These are phyloP conservation scores for Anolis carolinensis DNA, from an alignment of 2,113 vertebrate species.

Conservation along the genomic window DNA sequence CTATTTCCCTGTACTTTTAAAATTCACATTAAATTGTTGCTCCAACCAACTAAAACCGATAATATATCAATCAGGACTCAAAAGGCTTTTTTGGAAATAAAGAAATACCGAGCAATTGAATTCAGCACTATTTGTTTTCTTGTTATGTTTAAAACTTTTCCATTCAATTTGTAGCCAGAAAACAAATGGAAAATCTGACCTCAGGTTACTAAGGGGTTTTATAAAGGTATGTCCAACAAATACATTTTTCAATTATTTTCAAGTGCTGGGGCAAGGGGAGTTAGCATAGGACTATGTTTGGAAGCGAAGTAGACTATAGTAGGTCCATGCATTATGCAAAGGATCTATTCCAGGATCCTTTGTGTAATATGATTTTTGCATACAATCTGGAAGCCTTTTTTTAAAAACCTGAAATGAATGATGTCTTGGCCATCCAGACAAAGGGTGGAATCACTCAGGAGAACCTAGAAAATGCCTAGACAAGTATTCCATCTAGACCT, in stretches of 20 bases:
- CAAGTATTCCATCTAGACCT: too few relatives aligned
- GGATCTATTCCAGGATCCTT: too few relatives aligned
- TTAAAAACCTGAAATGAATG: too few relatives aligned
- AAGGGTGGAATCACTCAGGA: too few relatives aligned
- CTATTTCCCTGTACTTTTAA: neutral
- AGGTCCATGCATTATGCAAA: neutral
- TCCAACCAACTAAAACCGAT: neutral
- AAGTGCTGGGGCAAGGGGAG: neutral
- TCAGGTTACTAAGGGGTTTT: neutral
- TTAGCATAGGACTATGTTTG: neutral
- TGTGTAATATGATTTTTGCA: too few relatives aligned
- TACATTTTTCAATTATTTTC: neutral
- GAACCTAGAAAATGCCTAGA: too few relatives aligned
- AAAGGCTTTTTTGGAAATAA: neutral
- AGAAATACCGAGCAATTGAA: slow-evolving; percentile 5
- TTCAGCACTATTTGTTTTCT: slow-evolving; percentile 2
- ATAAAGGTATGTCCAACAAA: neutral
- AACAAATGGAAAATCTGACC: slow-evolving; percentile 17
- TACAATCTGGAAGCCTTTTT: too few relatives aligned
- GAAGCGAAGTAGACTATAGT: neutral
- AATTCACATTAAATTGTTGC: neutral
- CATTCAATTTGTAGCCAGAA: slow-evolving; percentile 7
- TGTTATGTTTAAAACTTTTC: neutral
- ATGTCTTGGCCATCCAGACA: too few relatives aligned
- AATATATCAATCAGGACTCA: neutral